Base-by-base conservation (phyloP, 2,797 vertebrate species). In the Etheostoma nigrum region DNA sequence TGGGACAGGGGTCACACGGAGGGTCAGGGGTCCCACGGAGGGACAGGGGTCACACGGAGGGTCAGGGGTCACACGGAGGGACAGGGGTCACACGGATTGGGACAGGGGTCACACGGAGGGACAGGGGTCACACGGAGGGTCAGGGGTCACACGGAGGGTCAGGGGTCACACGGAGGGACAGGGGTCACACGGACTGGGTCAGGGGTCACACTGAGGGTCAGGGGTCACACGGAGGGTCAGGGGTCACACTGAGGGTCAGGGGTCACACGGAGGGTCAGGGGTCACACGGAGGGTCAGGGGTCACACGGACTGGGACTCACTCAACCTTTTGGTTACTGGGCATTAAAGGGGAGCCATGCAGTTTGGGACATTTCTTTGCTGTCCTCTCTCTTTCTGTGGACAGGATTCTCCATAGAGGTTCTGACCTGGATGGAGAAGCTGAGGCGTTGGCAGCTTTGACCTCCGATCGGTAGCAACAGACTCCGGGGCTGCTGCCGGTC, bases 341-440 rank as follows among this genome's bases (percentile, higher is more conserved):
- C 33, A 8, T 8, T 33, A 33, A 33, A 25, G 25, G 25, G 25
- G 25, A 25, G 25, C 25, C 25, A 25, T 25, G 25, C 25, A 25
- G 3, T 25, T 25, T 25, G 25, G 25, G 25, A 25, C 25, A 25
- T 25, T 25, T 25, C 25, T 25, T 25, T 25, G 25, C 25, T 25
- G 25, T 25, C 2, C 25, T 25, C 25, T 25, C 25, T 2, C 3
- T 25, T 25, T 25, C 25, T 25, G 25, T 25, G 25, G 25, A 25
- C 25, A 25, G 25, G 25, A 2, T 25, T 25, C 25, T 25, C 25
- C 3, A 25, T 3, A 25, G 25, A 25, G 13, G 3, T 47, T 78
- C 95, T 93, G 78, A 98, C 98, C 95, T 98, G 91, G 19, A 98
- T 96, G 0, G 96, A 97, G 93, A 99, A 98, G 75, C 59, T 87